Evolutionary conservation across 2,797 vertebrate genomes (phyloP), one percentile per base, ranked within the genome.

Genomic region (Argya squamiceps): DNA sequence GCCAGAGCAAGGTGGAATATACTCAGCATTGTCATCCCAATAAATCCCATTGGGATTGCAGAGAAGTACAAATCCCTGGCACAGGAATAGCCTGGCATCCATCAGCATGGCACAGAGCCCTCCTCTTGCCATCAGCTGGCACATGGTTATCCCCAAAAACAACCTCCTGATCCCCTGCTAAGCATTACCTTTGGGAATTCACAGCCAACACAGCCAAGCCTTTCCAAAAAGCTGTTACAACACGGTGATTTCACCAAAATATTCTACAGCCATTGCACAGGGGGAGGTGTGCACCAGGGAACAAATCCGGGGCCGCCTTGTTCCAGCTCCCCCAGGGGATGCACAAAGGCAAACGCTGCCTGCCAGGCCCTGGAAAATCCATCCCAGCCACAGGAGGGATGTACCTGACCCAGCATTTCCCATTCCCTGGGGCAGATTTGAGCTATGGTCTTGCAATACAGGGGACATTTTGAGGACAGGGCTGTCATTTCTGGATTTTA

Each of bases 31-130:
- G 2, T 26, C 60, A 41, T 23, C 53, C 79, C 67, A 20, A 30
- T 9, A 73, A 85, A 83, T 13, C 23, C 63, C 0, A 0, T 3
- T 2, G 30, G 50, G 32, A 56, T 41, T 52, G 58, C 0, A 0
- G 64, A 58, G 64, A 56, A 4, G 39, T 2, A 14, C 47, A 39
- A 63, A 78, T 23, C 74, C 65, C 46, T 12, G 12, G 70, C 13
- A 5, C 82, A 29, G 75, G 3, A 13, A 37, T 4, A 59, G 47
- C 71, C 55, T 12, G 73, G 30, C 47, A 30, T 23, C 43, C 56
- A 60, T 9, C 13, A 21, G 10, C 53, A 29, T 0, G 1, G 19
- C 67, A 41, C 36, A 5, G 8, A 58, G 11, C 43, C 22, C 63
- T 69, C n/a, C 65, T 32, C 34, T 53, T 44, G 43, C 22, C 65